Conservation (phyloP, 1,140 invertebrate genomes). For the Diabrotica undecimpunctata region DNA sequence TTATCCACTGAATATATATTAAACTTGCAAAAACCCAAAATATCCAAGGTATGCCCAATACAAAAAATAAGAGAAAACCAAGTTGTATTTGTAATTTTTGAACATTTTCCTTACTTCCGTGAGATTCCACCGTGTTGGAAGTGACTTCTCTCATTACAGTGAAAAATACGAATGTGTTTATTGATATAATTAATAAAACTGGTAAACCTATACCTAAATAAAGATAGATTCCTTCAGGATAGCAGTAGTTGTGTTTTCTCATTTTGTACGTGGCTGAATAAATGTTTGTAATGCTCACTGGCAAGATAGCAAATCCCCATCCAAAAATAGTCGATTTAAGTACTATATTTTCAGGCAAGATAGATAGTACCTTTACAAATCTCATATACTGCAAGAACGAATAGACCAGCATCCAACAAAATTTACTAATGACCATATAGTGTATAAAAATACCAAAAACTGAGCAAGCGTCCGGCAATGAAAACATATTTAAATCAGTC, state of each 20-base stretch:
- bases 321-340: conserved; percentile 39
- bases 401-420: conserved; percentile 63
- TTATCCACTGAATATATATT: conserved; percentile 43
- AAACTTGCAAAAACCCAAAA: conserved; percentile 59
- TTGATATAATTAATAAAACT: conserved; percentile 51
- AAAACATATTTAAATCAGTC: conserved; percentile 48
- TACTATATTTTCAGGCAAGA: conserved; percentile 40
- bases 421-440: conserved; percentile 58
- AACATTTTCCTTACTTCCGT: conserved; percentile 50
- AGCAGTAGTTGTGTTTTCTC: conserved; percentile 49
- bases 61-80: conserved; percentile 58
- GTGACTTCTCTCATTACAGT: conserved; percentile 54
- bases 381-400: conserved; percentile 60
- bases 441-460: conserved; percentile 55
- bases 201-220: conserved; percentile 54
- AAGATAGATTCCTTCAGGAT: conserved; percentile 54
- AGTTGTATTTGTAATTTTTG: conserved; percentile 55
- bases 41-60: conserved; percentile 60
- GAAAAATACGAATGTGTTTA: conserved; percentile 55
- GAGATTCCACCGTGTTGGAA: conserved; percentile 49
- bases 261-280: conserved; percentile 49
- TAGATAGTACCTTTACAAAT: conserved; percentile 56
- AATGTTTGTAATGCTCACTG: conserved; percentile 34
- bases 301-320: conserved; percentile 38
- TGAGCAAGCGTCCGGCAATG: conserved; percentile 41